A percentile compares a stretch with the other conserved stretches of the same genome.
phyloP scores from a whole-genome alignment of 1,140 invertebrate genomes.

The Sinella curviseta region DNA sequence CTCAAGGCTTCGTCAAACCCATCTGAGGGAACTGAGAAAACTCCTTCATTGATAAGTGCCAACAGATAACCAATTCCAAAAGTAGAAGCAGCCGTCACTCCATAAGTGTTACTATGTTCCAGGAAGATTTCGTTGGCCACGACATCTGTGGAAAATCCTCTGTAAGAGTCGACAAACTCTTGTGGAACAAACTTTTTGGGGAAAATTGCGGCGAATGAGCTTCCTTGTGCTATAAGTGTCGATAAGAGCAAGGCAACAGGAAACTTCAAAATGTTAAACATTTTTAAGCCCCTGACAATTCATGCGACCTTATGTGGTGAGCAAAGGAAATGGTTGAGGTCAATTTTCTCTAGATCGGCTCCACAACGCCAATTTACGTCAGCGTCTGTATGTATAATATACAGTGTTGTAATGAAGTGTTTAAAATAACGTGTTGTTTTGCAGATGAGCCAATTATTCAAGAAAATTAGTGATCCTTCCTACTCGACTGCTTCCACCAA shows the following conservation, averaged over 20 bases:
- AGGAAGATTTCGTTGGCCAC: conserved; percentile 33
- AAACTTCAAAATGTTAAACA: too few relatives aligned
- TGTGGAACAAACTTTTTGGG: conserved; percentile 21
- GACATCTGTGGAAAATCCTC: conserved; percentile 30
- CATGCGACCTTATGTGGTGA: too few relatives aligned
- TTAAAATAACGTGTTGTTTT: not conserved
- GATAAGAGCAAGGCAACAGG: not conserved
- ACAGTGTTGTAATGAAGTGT: not conserved
- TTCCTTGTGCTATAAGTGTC: not conserved
- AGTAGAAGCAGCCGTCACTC: conserved; percentile 25
- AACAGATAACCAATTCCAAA: conserved; percentile 34
- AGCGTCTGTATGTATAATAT: too few relatives aligned
- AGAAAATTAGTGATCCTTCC: not conserved
- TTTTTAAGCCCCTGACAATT: too few relatives aligned
- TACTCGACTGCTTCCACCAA: not conserved
- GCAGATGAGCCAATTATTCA: not conserved
- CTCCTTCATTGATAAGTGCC: conserved; percentile 27
- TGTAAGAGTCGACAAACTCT: conserved; percentile 2
- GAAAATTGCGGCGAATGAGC: not conserved
- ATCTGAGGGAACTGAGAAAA: conserved; percentile 11
- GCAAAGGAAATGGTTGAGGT: too few relatives aligned
- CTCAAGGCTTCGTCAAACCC: conserved; percentile 33
- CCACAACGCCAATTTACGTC: too few relatives aligned
- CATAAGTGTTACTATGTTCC: conserved; percentile 30
- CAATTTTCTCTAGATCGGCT: too few relatives aligned